Evolutionary conservation across 1,140 invertebrate species (phyloP), one percentile per base, ranked within the genome.

Genomic region (Drosophila pseudoobscura): DNA sequence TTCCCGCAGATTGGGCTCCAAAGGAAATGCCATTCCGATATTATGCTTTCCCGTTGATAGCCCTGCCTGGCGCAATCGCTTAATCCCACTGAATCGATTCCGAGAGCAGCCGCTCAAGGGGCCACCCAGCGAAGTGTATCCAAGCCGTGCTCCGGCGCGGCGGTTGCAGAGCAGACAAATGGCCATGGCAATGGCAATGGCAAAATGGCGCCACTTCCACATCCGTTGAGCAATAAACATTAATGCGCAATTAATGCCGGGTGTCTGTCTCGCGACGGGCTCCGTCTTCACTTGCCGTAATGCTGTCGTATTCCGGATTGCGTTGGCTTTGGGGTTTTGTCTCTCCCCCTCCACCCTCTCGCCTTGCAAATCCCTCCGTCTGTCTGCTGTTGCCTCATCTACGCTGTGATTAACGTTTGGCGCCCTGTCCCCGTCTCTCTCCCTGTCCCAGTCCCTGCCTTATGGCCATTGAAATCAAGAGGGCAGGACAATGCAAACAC

Each of bases 191-290:
- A 88, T 82, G 82, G 83, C 83, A 26, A 70, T 69, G 72, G 68
- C 63, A 57, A 82, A 87, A 88, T 82, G 82, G 83, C 83, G 82
- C 83, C 83, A 88, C 78, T 87, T 88, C 75, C 75, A 88, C 75
- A 88, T 87, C 82, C 82, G 83, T 44, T 57, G 45, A 68, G 83
- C 82, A 88, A 87, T 87, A 87, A 87, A 87, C 82, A 88, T 87
- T 87, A 87, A 87, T 82, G 82, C 71, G 83, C 83, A 87, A 87
- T 87, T 87, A 87, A 87, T 78, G 83, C 78, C 73, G 77, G 73
- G 35, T 80, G 80, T 85, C 80, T 85, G 76, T 74, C 31, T 56
- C 46, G 47, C 50, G 47, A 17, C 31, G 15, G 15, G 31, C 15
- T 5, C 24, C 24, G 3, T 15, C 24, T 24, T 24, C 24, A 24